A percentile compares a stretch with the other conserved stretches of the same genome.
Conservation (phyloP, 37 sponge, comb jelly and placozoan genomes). For the Geodia barretti region DNA sequence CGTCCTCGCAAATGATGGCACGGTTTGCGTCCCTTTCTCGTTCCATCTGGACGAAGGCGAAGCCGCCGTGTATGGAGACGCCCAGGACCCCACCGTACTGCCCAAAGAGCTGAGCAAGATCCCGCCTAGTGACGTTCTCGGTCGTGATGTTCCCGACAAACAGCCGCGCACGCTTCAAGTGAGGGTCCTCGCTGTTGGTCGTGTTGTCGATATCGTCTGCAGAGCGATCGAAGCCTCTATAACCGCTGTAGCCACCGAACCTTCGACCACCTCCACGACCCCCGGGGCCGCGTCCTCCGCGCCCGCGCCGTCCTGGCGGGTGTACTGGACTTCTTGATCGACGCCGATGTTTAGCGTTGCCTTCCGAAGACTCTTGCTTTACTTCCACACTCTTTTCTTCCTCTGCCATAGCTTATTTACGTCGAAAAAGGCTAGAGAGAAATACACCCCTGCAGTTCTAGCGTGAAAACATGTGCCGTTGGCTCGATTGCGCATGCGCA, state of each 20-base stretch:
- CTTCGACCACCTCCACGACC: background rate
- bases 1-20: constrained; percentile 64
- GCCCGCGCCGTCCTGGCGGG: background rate
- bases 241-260: background rate
- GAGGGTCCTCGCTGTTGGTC: constrained; percentile 39
- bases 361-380: constrained; percentile 3
- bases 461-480: no score
- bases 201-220: constrained; percentile 32
- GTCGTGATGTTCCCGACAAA: constrained; percentile 75
- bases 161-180: constrained; percentile 58
- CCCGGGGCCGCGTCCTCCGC: constrained; percentile 14
- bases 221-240: constrained; percentile 3
- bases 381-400: background rate
- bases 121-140: constrained; percentile 11
- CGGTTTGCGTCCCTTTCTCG: constrained; percentile 54
- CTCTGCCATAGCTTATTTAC: background rate
- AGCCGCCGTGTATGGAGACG: constrained; percentile 66
- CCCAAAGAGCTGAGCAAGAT: constrained; percentile 44
- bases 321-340: background rate
- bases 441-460: background rate
- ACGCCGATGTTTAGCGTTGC: background rate
- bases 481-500: no score
- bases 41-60: constrained; percentile 75
- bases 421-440: background rate
- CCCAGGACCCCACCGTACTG: constrained; percentile 63